A percentile compares a stretch with the other conserved stretches of the same genome.
These are phyloP conservation scores for Eurois occulta DNA, from an alignment of 2,888 invertebrate genomes.

Conservation along the genomic window DNA sequence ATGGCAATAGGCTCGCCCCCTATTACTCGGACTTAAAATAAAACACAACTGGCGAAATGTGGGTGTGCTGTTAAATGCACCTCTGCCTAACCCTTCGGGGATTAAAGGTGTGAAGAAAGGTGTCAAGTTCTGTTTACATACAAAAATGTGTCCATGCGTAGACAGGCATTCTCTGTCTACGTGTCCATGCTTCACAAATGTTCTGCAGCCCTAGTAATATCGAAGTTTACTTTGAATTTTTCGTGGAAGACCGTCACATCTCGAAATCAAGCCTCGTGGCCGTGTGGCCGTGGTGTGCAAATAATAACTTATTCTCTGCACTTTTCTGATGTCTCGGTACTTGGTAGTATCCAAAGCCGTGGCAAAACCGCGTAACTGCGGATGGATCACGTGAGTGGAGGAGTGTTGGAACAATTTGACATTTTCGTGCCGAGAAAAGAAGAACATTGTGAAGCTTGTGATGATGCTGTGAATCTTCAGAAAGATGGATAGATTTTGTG, in stretches of 20 bases:
- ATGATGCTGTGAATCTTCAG: neutral
- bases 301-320: neutral
- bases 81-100: neutral
- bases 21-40: neutral
- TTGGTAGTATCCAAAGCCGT: slow-evolving; percentile 1
- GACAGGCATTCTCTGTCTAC: too few species aligned
- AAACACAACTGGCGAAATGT: neutral
- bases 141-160: neutral
- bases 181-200: neutral
- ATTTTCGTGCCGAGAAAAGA: neutral
- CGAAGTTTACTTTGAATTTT: neutral
- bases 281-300: neutral
- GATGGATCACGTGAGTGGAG: too few species aligned
- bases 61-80: neutral
- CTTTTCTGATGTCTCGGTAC: slow-evolving; percentile 7
- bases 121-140: neutral
- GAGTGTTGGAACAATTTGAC: neutral
- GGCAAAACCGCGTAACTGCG: slow-evolving; percentile 27
- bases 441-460: neutral
- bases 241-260: slow-evolving; percentile 5
- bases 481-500: neutral
- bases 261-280: neutral
- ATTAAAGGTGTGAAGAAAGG: neutral
- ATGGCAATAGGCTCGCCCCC: neutral
- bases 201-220: neutral